phyloP scores from a whole-genome alignment of 2,113 vertebrate genomes.

The Strigops habroptila region DNA sequence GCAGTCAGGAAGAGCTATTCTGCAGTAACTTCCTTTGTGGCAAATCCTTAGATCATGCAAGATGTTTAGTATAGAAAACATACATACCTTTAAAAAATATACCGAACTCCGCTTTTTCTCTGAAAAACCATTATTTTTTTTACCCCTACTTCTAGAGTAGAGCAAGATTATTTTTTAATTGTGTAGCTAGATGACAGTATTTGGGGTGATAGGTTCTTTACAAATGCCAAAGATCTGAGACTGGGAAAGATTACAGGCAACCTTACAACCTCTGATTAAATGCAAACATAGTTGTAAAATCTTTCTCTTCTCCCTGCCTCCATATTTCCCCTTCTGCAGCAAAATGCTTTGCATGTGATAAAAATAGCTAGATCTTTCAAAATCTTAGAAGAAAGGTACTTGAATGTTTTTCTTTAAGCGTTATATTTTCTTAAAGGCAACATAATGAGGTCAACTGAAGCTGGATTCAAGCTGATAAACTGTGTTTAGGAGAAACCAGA shows the following conservation, averaged over 20 bases:
- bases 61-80: background rate
- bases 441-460: slow-evolving; percentile 40
- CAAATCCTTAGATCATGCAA: background rate
- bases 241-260: slow-evolving; percentile 9
- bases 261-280: background rate
- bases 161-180: background rate
- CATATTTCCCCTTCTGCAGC: slow-evolving; percentile 13
- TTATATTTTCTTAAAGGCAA: slow-evolving; percentile 55
- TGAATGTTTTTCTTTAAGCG: slow-evolving; percentile 30
- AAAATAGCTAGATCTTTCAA: slow-evolving; percentile 49
- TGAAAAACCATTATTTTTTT: background rate
- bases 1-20: background rate
- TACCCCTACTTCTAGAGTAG: background rate
- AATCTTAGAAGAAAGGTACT: slow-evolving; percentile 25
- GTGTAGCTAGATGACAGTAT: background rate
- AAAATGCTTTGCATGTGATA: background rate
- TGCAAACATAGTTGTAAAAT: slow-evolving; percentile 17
- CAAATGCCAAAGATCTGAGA: background rate
- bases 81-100: background rate
- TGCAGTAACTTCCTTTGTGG: background rate
- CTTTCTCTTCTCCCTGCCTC: background rate
- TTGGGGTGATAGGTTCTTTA: background rate
- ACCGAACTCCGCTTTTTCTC: background rate
- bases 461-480: slow-evolving; percentile 36
- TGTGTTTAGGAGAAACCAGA: slow-evolving; percentile 44